These are phyloP conservation scores for Euschistus heros DNA, from an alignment of 1,140 invertebrate genomes.

Conservation along the genomic window DNA sequence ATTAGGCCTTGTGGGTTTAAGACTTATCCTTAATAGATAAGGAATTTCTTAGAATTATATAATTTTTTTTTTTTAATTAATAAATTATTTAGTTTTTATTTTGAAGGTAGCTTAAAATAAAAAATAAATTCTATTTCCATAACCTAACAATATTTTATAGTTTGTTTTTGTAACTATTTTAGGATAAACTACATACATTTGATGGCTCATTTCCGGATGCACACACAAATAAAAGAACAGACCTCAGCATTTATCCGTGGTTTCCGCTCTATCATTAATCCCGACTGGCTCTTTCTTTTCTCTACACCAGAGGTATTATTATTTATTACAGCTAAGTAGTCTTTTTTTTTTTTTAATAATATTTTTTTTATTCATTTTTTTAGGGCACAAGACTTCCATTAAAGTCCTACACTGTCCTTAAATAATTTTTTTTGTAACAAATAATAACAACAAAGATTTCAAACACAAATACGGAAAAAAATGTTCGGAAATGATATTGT, in stretches of 20 bases:
- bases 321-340: too few relatives aligned
- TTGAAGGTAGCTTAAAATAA: background rate
- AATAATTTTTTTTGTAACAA: too few relatives aligned
- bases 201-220: slow-evolving; percentile 98
- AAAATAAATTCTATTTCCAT: background rate
- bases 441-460: too few relatives aligned
- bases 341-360: too few relatives aligned
- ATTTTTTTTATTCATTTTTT: too few relatives aligned
- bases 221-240: slow-evolving; percentile 93
- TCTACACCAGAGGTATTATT: slow-evolving; percentile 81
- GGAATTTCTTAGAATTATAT: too few relatives aligned
- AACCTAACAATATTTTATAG: slow-evolving; percentile 1
- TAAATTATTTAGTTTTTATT: slow-evolving; percentile 1
- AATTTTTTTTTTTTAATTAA: background rate
- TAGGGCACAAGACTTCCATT: too few relatives aligned
- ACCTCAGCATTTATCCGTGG: slow-evolving; percentile 92
- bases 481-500: too few relatives aligned
- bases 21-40: too few relatives aligned
- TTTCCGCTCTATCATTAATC: slow-evolving; percentile 89
- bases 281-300: slow-evolving; percentile 91
- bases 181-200: slow-evolving; percentile 95
- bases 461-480: too few relatives aligned
- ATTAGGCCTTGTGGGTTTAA: too few relatives aligned
- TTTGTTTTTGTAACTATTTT: slow-evolving; percentile 32
- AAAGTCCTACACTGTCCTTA: too few relatives aligned